These are phyloP conservation scores for Gallinago nigripennis DNA, from an alignment of 2,797 vertebrate genomes.

Conservation along the genomic window DNA sequence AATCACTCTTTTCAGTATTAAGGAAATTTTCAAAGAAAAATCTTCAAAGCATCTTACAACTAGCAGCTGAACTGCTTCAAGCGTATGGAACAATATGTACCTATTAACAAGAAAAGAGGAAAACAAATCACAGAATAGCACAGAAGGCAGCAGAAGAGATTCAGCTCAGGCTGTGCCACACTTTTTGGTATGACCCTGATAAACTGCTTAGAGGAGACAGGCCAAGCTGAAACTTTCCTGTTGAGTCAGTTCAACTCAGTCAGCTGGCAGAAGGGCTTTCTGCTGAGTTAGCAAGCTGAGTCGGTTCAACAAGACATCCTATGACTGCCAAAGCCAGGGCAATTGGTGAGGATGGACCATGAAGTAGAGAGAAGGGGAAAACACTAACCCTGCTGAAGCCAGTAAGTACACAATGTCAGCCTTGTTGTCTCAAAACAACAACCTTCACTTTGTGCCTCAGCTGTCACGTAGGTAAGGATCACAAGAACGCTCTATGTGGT, in stretches of 20 bases:
- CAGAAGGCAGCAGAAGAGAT: neutral
- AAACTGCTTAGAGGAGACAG: neutral
- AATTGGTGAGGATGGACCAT: neutral
- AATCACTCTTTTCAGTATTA: neutral
- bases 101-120: neutral
- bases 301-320: neutral
- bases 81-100: neutral
- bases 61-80: neutral
- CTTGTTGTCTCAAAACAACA: neutral
- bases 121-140: neutral
- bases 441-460: neutral
- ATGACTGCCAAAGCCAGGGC: neutral
- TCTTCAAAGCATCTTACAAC: neutral
- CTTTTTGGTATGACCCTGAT: neutral
- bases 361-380: neutral
- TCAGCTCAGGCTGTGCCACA: neutral
- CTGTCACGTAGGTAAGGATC: neutral
- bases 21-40: neutral
- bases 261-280: neutral
- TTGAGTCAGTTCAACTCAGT: neutral
- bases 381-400: neutral
- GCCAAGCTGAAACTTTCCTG: neutral
- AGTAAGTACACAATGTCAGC: neutral
- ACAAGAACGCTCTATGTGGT: neutral
- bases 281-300: neutral